Conservation (phyloP, 2,113 vertebrate species). For the Brevimyrus niger region DNA sequence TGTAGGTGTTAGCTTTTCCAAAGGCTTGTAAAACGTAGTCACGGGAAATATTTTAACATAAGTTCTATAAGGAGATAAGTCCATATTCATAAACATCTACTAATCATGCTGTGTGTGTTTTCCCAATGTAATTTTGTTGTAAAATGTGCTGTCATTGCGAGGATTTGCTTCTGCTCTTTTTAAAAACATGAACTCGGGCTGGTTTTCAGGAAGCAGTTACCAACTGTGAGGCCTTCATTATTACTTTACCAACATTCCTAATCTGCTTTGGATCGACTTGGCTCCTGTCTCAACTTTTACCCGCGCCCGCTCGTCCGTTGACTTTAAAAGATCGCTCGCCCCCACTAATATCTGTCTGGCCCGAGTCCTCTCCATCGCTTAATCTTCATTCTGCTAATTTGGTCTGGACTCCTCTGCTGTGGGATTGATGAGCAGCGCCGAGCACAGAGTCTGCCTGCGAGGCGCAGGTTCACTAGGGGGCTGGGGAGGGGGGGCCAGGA, state of each 20-base stretch:
- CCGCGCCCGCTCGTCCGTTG: slow-evolving; percentile 42
- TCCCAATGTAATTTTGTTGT: neutral
- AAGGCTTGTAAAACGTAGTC: neutral
- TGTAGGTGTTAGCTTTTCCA: neutral
- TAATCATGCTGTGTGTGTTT: neutral
- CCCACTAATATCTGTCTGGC: slow-evolving; percentile 55
- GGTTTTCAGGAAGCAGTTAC: slow-evolving; percentile 53
- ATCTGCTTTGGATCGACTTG: slow-evolving; percentile 61
- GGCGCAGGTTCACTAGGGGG: slow-evolving; percentile 31
- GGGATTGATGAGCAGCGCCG: slow-evolving; percentile 50
- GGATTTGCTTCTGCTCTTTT: neutral
- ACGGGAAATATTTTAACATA: neutral
- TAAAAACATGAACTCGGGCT: neutral
- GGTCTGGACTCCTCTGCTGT: slow-evolving; percentile 40
- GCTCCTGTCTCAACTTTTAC: slow-evolving; percentile 41
- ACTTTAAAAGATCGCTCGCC: slow-evolving; percentile 54
- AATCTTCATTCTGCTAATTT: slow-evolving; percentile 68
- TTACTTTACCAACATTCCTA: slow-evolving; percentile 45
- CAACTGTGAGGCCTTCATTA: slow-evolving; percentile 47
- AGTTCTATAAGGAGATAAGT: neutral
- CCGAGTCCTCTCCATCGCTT: slow-evolving; percentile 57
- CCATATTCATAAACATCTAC: neutral
- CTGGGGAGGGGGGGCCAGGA: too few relatives aligned
- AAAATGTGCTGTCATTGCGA: neutral
- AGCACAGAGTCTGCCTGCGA: neutral